phyloP scores from a whole-genome alignment of 2,797 vertebrate species.

The Aeoliscus strigatus region DNA sequence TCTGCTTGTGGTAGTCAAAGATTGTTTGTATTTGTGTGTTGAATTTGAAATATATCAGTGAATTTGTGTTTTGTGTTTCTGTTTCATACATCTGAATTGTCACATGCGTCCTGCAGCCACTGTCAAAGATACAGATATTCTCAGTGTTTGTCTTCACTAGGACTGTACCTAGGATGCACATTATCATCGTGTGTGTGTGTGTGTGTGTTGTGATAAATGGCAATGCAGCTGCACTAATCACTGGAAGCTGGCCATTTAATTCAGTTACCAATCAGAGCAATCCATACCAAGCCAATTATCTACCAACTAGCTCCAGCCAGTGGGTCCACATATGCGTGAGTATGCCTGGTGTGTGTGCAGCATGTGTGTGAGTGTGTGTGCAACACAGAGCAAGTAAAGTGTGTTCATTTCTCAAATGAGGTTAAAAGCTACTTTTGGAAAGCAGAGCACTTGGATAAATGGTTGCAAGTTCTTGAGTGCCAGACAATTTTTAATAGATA shows the following conservation, averaged over 20 bases:
- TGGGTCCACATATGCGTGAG: too few relatives aligned
- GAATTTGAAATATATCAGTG: too few relatives aligned
- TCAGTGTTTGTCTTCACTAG: too few relatives aligned
- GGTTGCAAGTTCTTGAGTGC: slow-evolving; percentile 43
- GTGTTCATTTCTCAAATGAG: slow-evolving; percentile 34
- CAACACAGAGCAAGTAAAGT: too few relatives aligned
- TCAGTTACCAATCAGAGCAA: slow-evolving; percentile 48
- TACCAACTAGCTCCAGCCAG: slow-evolving; percentile 36
- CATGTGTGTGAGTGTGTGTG: slow-evolving; percentile 2
- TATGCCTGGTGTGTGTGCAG: too few relatives aligned
- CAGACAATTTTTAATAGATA: slow-evolving; percentile 25
- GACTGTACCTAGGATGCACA: too few relatives aligned
- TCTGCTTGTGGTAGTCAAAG: too few relatives aligned
- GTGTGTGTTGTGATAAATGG: slow-evolving; percentile 1
- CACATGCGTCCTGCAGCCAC: too few relatives aligned
- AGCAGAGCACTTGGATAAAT: slow-evolving; percentile 44
- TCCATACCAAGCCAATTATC: slow-evolving; percentile 52
- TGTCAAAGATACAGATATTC: too few relatives aligned
- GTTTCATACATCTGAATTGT: too few relatives aligned
- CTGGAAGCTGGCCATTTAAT: slow-evolving; percentile 36
- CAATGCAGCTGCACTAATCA: slow-evolving; percentile 31
- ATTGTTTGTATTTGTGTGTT: too few relatives aligned
- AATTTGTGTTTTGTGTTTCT: too few relatives aligned
- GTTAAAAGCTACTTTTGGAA: slow-evolving; percentile 56
- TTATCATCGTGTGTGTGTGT: slow-evolving; percentile 1